phyloP scores from a whole-genome alignment of 2,113 vertebrate genomes.

The Myodes glareolus region DNA sequence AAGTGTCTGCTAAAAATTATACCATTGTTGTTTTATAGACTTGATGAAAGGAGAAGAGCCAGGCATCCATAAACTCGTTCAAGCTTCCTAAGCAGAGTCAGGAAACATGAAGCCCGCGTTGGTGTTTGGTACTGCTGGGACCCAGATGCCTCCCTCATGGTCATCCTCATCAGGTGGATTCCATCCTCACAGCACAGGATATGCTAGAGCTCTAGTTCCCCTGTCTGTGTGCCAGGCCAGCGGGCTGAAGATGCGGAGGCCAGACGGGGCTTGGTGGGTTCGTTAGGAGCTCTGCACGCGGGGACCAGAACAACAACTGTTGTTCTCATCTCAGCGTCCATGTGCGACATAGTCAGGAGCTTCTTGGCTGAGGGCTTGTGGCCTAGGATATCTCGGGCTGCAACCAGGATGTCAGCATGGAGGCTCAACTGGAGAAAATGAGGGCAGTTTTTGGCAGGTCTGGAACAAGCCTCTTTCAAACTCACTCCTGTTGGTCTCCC shows the following conservation, averaged over 20 bases:
- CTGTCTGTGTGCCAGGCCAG: neutral
- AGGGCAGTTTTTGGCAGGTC: neutral
- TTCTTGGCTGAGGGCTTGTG: neutral
- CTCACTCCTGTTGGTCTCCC: neutral
- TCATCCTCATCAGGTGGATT: neutral
- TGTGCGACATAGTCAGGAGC: neutral
- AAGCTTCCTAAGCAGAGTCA: neutral
- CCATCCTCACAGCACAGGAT: neutral
- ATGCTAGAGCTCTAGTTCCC: neutral
- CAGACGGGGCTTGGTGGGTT: neutral
- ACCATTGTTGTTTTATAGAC: slow-evolving; percentile 45
- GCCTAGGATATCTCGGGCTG: neutral
- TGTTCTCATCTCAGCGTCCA: neutral
- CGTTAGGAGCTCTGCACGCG: neutral
- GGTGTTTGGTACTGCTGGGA: neutral
- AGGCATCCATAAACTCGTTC: neutral
- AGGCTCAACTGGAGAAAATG: neutral
- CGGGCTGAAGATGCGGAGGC: neutral
- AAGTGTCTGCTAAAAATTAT: slow-evolving; percentile 34
- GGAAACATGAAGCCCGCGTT: neutral
- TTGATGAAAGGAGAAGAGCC: slow-evolving; percentile 44
- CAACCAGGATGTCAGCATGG: neutral
- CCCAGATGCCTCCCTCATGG: neutral
- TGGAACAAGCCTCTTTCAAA: neutral
- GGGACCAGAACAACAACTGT: neutral